Conservation (phyloP, 2,113 vertebrate species). For the Pachypanchax playfairii region DNA sequence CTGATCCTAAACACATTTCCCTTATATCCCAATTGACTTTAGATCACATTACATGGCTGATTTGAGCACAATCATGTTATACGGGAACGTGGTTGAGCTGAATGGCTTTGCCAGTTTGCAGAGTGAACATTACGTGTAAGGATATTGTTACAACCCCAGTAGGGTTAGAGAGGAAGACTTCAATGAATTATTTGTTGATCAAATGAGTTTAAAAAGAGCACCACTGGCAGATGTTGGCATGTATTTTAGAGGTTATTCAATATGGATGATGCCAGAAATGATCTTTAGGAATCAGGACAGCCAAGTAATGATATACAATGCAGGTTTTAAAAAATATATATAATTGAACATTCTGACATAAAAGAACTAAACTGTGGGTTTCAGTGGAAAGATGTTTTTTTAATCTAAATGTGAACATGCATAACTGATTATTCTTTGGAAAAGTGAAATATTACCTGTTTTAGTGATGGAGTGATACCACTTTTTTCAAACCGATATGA, state of each 20-base stretch:
- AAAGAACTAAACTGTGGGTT: no score
- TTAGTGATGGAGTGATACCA: no score
- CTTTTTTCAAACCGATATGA: no score
- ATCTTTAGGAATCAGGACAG: no score
- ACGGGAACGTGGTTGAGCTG: slow-evolving; percentile 50
- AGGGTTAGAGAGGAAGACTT: slow-evolving; percentile 67
- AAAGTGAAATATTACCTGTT: no score
- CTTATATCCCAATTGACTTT: slow-evolving; percentile 17
- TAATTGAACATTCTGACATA: no score
- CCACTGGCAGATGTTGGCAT: not conserved
- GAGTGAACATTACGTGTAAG: slow-evolving; percentile 68
- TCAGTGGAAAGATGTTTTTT: no score
- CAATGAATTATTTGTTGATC: slow-evolving; percentile 62
- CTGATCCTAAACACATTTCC: slow-evolving; percentile 17
- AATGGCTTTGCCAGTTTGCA: slow-evolving; percentile 62
- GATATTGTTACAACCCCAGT: slow-evolving; percentile 65
- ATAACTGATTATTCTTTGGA: no score
- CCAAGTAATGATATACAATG: no score
- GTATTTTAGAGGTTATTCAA: not conserved
- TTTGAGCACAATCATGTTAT: slow-evolving; percentile 52
- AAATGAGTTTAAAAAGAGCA: not conserved
- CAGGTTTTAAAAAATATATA: no score
- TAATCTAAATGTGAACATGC: no score
- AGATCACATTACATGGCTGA: slow-evolving; percentile 52
- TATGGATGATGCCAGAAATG: no score